Evolutionary conservation across 2,888 invertebrate genomes (phyloP).

Genomic region (Baccha elongata): DNA sequence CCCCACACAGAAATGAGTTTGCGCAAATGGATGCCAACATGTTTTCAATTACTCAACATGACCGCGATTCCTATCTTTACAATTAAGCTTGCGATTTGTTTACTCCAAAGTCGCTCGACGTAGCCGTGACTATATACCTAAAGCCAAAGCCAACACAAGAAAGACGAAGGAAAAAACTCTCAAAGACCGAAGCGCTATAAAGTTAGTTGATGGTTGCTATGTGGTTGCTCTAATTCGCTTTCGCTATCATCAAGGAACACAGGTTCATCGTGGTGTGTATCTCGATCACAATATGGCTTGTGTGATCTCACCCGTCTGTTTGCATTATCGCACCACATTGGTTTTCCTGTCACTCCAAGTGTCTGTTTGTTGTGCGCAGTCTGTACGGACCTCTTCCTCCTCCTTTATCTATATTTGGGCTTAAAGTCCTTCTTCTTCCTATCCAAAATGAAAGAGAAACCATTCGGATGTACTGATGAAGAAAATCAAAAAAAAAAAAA

Average conservation of each 20-base stretch:
- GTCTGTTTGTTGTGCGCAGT: conserved; percentile 53
- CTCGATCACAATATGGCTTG: conserved; percentile 67
- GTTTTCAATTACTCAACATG: conserved; percentile 71
- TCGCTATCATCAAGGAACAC: conserved; percentile 71
- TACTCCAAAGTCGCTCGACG: conserved; percentile 31
- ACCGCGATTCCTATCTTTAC: conserved; percentile 61
- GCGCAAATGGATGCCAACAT: conserved; percentile 62
- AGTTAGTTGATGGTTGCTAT: not conserved
- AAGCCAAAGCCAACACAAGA: not conserved
- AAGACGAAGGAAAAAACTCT: not conserved
- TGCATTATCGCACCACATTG: conserved; percentile 73
- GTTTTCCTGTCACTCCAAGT: conserved; percentile 73
- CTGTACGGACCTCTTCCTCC: conserved; percentile 51
- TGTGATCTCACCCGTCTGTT: conserved; percentile 70
- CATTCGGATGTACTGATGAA: conserved; percentile 52
- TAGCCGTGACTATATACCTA: not conserved
- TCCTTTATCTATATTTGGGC: conserved; percentile 26
- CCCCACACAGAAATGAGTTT: conserved; percentile 36
- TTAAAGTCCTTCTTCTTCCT: conserved; percentile 55
- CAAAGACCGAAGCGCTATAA: not conserved
- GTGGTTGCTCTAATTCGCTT: conserved; percentile 68
- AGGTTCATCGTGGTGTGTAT: conserved; percentile 67
- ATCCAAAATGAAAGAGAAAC: conserved; percentile 68
- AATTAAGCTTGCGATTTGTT: conserved; percentile 67
- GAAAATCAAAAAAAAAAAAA: conserved; percentile 64